These are phyloP conservation scores for Bos javanicus DNA, from an alignment of 2,113 vertebrate species.

Conservation along the genomic window DNA sequence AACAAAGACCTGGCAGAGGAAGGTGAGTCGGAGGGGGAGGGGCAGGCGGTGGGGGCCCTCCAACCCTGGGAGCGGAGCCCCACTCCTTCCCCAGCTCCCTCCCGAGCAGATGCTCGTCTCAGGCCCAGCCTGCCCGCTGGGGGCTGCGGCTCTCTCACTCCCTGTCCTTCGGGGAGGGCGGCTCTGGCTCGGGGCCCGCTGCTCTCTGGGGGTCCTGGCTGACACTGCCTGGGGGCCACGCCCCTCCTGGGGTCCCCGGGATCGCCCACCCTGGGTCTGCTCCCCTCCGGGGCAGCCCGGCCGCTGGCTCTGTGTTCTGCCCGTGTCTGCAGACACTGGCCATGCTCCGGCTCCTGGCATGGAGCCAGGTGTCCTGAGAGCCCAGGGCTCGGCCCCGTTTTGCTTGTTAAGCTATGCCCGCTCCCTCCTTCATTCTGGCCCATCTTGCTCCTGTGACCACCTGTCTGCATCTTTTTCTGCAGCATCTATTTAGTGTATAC, in stretches of 20 bases:
- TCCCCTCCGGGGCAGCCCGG: not conserved
- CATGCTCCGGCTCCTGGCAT: not conserved
- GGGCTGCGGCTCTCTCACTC: not conserved
- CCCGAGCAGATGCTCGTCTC: not conserved
- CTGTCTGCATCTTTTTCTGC: too few relatives aligned
- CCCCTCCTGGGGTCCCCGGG: accelerated
- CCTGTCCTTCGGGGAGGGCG: not conserved
- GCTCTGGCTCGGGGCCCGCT: accelerated
- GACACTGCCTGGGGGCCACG: not conserved
- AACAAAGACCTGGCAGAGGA: slow-evolving; percentile 98
- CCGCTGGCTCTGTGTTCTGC: not conserved
- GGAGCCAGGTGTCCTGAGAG: not conserved
- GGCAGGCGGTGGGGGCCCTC: not conserved
- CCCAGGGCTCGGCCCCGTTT: not conserved
- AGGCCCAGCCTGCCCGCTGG: too few relatives aligned
- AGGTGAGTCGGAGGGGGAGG: slow-evolving; percentile 81
- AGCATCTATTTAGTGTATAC: accelerated
- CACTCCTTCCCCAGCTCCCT: not conserved
- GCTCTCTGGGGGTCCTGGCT: not conserved
- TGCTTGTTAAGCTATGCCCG: not conserved
- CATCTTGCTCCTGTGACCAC: accelerated
- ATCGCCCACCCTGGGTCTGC: accelerated
- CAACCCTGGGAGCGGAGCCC: accelerated
- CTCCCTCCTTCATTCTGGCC: not conserved
- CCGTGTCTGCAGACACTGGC: accelerated